phyloP scores from a whole-genome alignment of 2,113 vertebrate genomes.

The Daboia siamensis region DNA sequence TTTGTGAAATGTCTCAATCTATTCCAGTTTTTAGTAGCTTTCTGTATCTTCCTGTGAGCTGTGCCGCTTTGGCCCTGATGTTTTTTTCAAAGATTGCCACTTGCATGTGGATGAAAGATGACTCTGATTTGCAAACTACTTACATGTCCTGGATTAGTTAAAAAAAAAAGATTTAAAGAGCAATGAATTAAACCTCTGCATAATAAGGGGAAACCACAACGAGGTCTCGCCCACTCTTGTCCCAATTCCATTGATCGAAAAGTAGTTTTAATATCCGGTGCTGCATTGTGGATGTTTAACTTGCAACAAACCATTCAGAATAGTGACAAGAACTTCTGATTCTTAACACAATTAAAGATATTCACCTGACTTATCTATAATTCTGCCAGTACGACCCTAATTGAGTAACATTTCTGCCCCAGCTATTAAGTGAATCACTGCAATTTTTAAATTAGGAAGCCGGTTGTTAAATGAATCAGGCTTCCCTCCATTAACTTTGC shows the following conservation, averaged over 20 bases:
- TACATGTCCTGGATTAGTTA: neutral
- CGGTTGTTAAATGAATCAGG: no score
- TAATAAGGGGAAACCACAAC: neutral
- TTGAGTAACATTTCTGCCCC: no score
- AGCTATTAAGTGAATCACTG: no score
- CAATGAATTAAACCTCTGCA: neutral
- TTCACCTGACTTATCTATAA: no score
- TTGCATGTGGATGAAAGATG: neutral
- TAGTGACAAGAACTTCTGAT: neutral
- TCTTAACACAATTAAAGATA: neutral
- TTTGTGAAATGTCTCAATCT: neutral
- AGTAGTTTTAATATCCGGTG: neutral
- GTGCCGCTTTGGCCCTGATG: neutral
- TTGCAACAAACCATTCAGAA: neutral
- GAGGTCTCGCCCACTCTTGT: neutral
- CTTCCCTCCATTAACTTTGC: no score
- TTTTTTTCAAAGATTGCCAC: neutral
- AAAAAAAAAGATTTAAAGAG: neutral
- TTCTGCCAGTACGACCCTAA: neutral
- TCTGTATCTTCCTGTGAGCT: neutral
- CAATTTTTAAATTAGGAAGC: no score
- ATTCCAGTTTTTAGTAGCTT: neutral
- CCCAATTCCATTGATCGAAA: neutral
- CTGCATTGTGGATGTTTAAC: neutral
- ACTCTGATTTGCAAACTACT: neutral